phyloP scores from a whole-genome alignment of 2,888 invertebrate species.

The Drosophila subsilvestris region DNA sequence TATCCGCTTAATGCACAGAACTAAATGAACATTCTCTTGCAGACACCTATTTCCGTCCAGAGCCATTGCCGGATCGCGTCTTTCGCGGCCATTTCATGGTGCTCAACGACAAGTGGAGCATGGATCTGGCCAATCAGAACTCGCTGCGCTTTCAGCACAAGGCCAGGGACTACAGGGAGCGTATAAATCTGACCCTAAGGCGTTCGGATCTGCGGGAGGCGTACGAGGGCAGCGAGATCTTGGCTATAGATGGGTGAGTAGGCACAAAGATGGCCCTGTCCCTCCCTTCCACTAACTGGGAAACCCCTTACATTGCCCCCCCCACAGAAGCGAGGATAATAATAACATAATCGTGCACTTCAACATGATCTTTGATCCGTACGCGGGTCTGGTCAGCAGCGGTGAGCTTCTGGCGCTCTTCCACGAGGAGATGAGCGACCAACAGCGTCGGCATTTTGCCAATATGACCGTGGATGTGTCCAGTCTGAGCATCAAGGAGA shows the following conservation, averaged over 20 bases:
- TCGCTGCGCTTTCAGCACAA: slow-evolving; percentile 89
- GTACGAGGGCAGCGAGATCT: slow-evolving; percentile 91
- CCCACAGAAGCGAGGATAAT: slow-evolving; percentile 87
- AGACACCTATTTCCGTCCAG: slow-evolving; percentile 84
- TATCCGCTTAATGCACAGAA: neutral
- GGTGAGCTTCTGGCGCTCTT: slow-evolving; percentile 88
- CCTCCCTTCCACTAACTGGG: too few relatives aligned
- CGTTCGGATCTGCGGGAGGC: slow-evolving; percentile 90
- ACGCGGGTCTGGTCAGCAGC: slow-evolving; percentile 88
- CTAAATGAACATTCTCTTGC: neutral
- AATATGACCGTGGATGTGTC: slow-evolving; percentile 88
- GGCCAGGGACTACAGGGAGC: slow-evolving; percentile 90
- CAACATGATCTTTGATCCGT: slow-evolving; percentile 93
- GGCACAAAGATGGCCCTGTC: neutral
- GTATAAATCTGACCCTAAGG: slow-evolving; percentile 90
- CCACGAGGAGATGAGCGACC: slow-evolving; percentile 87
- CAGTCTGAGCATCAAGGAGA: slow-evolving; percentile 88
- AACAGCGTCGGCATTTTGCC: slow-evolving; percentile 86
- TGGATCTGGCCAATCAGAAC: slow-evolving; percentile 88
- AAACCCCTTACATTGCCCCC: too few relatives aligned
- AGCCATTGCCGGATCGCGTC: slow-evolving; percentile 90
- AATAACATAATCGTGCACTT: slow-evolving; percentile 92
- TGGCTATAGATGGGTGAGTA: slow-evolving; percentile 93
- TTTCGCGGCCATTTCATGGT: slow-evolving; percentile 93
- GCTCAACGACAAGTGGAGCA: slow-evolving; percentile 88